These are phyloP conservation scores for Poecile atricapillus DNA, from an alignment of 2,113 vertebrate species.

Conservation along the genomic window DNA sequence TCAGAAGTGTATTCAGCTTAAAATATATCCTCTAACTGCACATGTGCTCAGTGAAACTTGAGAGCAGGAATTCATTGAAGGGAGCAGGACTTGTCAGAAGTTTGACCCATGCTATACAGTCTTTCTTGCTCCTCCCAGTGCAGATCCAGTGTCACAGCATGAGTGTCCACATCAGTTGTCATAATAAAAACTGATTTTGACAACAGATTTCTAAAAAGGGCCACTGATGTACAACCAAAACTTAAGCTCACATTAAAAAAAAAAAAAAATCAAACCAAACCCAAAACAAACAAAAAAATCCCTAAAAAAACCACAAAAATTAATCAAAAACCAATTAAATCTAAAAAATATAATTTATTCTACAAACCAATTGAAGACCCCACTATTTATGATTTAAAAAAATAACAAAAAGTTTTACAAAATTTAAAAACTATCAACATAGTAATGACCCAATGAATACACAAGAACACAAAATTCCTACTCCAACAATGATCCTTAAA, in stretches of 20 bases:
- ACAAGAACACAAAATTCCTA: not conserved
- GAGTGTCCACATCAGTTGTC: accelerated
- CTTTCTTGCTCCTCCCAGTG: not conserved
- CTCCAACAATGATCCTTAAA: not conserved
- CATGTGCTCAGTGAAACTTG: not conserved
- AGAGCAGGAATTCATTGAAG: not conserved
- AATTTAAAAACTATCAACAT: not conserved
- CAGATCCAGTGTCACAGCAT: not conserved
- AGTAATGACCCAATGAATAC: not conserved
- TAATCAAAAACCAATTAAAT: not conserved
- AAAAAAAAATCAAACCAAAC: no score
- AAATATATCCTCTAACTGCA: not conserved
- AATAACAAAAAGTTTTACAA: not conserved
- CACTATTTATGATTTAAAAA: not conserved
- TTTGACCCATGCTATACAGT: not conserved
- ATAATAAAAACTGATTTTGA: not conserved
- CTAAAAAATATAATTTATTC: not conserved
- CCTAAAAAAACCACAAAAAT: not conserved
- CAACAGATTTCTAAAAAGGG: not conserved
- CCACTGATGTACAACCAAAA: not conserved
- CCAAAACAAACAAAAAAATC: not conserved
- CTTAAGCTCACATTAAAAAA: not conserved
- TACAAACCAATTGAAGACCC: not conserved
- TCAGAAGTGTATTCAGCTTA: not conserved
- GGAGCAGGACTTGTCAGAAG: not conserved